These are phyloP conservation scores for Cercopithecus neglectus DNA, from an alignment of 2,797 vertebrate genomes.

Conservation along the genomic window DNA sequence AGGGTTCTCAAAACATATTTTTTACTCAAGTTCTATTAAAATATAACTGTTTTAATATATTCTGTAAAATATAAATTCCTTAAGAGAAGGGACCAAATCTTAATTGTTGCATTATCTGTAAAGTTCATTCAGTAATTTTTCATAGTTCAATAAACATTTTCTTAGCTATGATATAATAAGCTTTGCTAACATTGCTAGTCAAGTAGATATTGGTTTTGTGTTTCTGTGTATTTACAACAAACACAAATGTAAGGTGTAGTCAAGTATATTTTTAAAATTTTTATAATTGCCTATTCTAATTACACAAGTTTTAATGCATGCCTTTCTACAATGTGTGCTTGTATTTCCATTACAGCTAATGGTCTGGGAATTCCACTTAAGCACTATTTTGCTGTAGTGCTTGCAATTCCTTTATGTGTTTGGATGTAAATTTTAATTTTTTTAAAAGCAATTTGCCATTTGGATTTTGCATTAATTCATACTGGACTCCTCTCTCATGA, in stretches of 20 bases:
- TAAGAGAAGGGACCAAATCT: background rate
- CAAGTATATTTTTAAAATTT: background rate
- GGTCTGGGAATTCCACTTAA: background rate
- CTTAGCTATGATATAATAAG: background rate
- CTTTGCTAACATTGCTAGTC: background rate
- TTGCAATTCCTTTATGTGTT: background rate
- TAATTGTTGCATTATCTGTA: background rate
- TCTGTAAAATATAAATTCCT: background rate
- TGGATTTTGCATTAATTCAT: conserved; percentile 3
- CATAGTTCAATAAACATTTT: background rate
- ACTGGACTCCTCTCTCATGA: background rate
- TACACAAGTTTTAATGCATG: background rate
- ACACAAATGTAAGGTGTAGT: background rate
- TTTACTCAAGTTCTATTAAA: background rate
- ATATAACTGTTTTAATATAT: background rate
- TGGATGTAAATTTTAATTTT: background rate
- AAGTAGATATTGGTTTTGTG: background rate
- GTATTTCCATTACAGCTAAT: background rate
- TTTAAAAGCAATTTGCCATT: background rate
- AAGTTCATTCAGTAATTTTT: background rate
- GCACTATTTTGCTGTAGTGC: background rate
- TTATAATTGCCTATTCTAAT: background rate
- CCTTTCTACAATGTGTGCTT: background rate
- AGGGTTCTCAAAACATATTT: background rate
- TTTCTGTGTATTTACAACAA: background rate